Base-by-base conservation (phyloP, 2,888 invertebrate genomes). In the Lymantria dispar region DNA sequence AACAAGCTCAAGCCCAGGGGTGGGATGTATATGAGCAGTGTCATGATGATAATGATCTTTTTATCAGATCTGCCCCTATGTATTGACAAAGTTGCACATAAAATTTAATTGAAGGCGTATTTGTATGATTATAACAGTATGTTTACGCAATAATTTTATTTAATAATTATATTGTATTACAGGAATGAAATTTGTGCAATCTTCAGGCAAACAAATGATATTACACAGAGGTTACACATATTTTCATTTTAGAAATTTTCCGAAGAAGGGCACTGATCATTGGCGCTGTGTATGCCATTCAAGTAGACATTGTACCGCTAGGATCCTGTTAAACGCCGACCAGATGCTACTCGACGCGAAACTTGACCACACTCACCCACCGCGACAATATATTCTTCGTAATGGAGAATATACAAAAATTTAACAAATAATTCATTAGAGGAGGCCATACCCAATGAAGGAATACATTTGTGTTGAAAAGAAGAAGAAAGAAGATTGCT, bases 331-430 rank as follows among this genome's bases (percentile, higher is more conserved):
- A 29, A n/a, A 30, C 12, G 0, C 2, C 11, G 29, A 42, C 14
- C 50, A 45, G 0, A 56, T 43, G 15, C 30, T 60, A 10, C 38
- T 56, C 1, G 0, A 44, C 52, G 40, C 14, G n/a, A 45, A 59
- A 10, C 38, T 38, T 5, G 7, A 46, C 5, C 60, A 60, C 22
- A 61, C 57, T n/a, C 59, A 59, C 31, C 43, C 52, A 14, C 42
- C 57, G 12, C 47, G 47, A 0, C 37, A 47, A 41, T 60, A 49
- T 30, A 12, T 53, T 10, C 29, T 60, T 22, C 53, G 47, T 10
- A 45, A 60, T 33, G 62, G 62, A 1, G 41, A 43, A 49, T 60
- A 57, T 45, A 44, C 50, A 22, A 61, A 43, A 54, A 15, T 61
- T 29, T 46, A 22, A 7, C n/a, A 33, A 33, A 7, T 33, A 22